Evolutionary conservation across 2,113 vertebrate genomes (phyloP).

Genomic region (Scomber japonicus): DNA sequence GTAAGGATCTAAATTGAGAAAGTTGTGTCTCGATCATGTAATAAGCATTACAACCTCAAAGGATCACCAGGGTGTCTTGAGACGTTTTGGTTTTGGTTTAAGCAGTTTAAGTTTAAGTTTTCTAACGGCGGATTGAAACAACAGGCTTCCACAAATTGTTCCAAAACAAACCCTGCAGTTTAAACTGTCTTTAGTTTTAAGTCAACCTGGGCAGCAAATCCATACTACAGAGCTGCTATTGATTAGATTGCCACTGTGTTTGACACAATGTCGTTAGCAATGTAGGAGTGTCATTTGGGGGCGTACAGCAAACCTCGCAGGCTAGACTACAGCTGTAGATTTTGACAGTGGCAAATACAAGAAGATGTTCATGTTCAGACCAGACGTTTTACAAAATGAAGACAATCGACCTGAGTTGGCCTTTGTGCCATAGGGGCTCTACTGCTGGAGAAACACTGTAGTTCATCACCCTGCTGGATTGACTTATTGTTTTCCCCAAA

Average conservation of each 20-base stretch:
- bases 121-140: background rate
- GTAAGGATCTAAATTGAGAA: background rate
- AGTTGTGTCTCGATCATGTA: background rate
- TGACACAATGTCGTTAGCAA: too few species aligned
- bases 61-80: background rate
- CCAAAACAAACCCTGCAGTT: too few species aligned
- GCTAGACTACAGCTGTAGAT: too few species aligned
- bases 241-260: background rate
- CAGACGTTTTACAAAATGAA: background rate
- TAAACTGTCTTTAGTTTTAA: background rate
- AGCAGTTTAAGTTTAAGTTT: background rate
- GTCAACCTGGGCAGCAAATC: background rate
- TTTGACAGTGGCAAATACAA: too few species aligned
- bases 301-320: too few species aligned
- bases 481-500: slow-evolving; percentile 7
- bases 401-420: background rate
- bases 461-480: background rate
- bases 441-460: background rate
- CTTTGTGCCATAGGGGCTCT: background rate
- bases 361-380: background rate
- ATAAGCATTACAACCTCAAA: background rate
- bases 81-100: background rate
- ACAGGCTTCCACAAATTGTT: background rate
- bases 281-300: too few species aligned
- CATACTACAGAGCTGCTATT: background rate